Percentiles rank a stretch among this genome's conserved stretches.
Evolutionary conservation across 2,113 vertebrate genomes (phyloP).

Genomic region (Lagenorhynchus albirostris): DNA sequence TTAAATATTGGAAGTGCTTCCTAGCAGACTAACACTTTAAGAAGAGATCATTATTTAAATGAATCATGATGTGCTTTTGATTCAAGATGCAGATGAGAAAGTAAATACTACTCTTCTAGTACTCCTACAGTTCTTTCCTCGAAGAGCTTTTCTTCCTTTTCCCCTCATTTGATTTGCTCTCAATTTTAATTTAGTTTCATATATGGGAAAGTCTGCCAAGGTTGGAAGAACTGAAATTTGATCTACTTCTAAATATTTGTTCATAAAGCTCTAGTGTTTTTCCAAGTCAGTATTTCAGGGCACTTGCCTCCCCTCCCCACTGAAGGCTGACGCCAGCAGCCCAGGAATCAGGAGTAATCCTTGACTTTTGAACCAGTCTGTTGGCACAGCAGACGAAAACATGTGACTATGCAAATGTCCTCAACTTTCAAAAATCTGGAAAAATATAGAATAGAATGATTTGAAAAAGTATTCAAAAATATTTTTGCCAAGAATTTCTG

Average conservation of each 20-base stretch:
- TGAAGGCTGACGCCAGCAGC: neutral
- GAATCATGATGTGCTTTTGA: neutral
- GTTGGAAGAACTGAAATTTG: neutral
- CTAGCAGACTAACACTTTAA: neutral
- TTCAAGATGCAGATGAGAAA: neutral
- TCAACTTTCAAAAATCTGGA: neutral
- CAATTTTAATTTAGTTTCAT: conserved; percentile 13
- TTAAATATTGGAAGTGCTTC: neutral
- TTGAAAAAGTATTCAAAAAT: neutral
- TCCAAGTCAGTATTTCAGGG: neutral
- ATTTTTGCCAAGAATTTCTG: neutral
- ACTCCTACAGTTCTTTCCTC: neutral
- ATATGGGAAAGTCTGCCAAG: neutral
- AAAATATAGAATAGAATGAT: neutral
- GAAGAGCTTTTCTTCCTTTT: neutral
- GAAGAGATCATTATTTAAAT: neutral
- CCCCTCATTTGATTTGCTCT: neutral
- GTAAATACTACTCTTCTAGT: neutral
- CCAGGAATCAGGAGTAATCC: neutral
- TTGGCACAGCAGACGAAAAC: neutral
- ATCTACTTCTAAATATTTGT: conserved; percentile 18
- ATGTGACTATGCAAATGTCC: neutral
- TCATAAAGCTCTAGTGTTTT: neutral
- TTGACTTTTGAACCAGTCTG: neutral
- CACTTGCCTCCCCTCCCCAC: neutral